Conservation (phyloP, 2,888 invertebrate species). For the Clostera curtula region DNA sequence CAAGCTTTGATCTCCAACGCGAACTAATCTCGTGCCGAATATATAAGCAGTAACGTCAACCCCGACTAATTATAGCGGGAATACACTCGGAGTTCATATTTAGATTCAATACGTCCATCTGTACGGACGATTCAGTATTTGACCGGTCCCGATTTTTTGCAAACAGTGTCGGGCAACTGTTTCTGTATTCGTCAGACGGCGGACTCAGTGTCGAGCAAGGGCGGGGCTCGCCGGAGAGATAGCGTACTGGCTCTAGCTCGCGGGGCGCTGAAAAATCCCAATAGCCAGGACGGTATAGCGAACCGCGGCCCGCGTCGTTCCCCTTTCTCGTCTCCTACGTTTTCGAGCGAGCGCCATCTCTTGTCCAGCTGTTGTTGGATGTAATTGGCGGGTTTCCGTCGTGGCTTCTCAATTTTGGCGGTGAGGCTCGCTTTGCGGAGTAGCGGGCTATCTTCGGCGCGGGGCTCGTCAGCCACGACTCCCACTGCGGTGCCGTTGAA, state of each 20-base stretch:
- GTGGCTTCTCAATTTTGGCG: constrained; percentile 50
- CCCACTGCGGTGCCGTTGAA: constrained; percentile 64
- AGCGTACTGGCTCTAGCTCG: constrained; percentile 79
- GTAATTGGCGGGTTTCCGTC: constrained; percentile 53
- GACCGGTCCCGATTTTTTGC: too few species aligned
- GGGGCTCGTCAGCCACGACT: constrained; percentile 48
- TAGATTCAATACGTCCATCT: too few species aligned
- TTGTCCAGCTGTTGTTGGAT: constrained; percentile 75
- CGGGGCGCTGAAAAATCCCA: constrained; percentile 82
- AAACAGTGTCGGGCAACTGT: constrained; percentile 3
- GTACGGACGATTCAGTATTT: too few species aligned
- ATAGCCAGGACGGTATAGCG: constrained; percentile 83
- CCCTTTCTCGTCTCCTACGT: constrained; percentile 64
- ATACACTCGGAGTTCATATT: too few species aligned
- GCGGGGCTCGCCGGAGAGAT: constrained; percentile 58
- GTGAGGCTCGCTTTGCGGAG: constrained; percentile 58
- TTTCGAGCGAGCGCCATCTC: constrained; percentile 87
- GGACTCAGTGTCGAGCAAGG: constrained; percentile 64
- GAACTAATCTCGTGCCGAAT: too few species aligned
- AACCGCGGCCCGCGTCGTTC: constrained; percentile 77
- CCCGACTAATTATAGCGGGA: too few species aligned
- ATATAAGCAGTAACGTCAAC: too few species aligned
- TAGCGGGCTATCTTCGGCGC: constrained; percentile 62
- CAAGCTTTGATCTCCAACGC: too few species aligned
- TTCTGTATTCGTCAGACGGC: constrained; percentile 44